Conservation (phyloP, 2,113 vertebrate genomes). For the Psilopogon haemacephalus region DNA sequence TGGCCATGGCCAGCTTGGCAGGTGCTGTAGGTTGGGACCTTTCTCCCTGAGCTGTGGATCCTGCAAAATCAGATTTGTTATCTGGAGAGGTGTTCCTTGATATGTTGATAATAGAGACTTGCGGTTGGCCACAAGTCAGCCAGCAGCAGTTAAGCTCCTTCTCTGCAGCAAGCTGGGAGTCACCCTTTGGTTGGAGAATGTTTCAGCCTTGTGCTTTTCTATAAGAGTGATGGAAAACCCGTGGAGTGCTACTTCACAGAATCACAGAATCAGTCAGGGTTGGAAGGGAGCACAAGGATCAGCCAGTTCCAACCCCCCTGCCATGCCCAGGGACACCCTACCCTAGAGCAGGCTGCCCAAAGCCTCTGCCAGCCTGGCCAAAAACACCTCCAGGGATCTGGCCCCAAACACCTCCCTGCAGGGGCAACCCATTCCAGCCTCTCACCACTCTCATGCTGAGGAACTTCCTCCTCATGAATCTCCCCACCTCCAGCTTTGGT, state of each 20-base stretch:
- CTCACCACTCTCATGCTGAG: too few relatives aligned
- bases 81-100: neutral
- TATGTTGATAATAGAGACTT: neutral
- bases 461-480: too few relatives aligned
- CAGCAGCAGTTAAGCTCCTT: neutral
- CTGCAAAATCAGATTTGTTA: neutral
- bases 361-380: too few relatives aligned
- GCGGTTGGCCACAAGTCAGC: neutral
- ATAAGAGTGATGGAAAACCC: rapidly evolving
- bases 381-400: too few relatives aligned
- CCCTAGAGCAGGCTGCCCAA: too few relatives aligned
- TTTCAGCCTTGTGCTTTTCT: neutral
- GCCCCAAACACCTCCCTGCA: too few relatives aligned
- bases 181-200: neutral
- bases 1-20: neutral
- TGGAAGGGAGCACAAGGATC: too few relatives aligned
- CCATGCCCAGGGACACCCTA: too few relatives aligned
- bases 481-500: too few relatives aligned
- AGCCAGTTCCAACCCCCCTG: too few relatives aligned
- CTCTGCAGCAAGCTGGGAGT: neutral
- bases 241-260: rapidly evolving
- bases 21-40: rapidly evolving
- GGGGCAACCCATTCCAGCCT: too few relatives aligned
- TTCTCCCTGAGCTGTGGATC: neutral
- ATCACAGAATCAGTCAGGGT: too few relatives aligned